Conservation (phyloP, 2,797 vertebrate species). For the Gouania willdenowi region DNA sequence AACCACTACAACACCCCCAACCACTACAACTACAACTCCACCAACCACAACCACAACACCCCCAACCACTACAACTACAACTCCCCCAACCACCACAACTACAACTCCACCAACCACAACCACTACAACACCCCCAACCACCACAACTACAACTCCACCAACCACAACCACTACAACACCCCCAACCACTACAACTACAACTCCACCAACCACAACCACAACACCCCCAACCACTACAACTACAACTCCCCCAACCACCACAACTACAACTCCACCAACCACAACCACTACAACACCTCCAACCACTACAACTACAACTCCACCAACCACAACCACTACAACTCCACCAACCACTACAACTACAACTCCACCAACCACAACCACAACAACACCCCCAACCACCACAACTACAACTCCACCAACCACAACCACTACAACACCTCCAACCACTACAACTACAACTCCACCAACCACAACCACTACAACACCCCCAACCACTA, state of each 20-base stretch:
- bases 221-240: not conserved
- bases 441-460: not conserved
- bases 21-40: no score
- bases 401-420: no score
- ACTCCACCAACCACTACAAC: not conserved
- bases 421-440: not conserved
- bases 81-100: no score
- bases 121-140: not conserved
- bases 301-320: not conserved
- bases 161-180: not conserved
- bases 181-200: not conserved
- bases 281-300: not conserved
- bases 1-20: no score
- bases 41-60: not conserved
- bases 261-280: no score
- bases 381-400: no score
- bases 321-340: not conserved
- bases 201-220: not conserved
- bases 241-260: not conserved
- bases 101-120: not conserved
- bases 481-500: not conserved
- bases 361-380: not conserved
- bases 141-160: not conserved
- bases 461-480: not conserved
- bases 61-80: not conserved